A percentile compares a stretch with the other conserved stretches of the same genome.
These are phyloP conservation scores for Steatocranus sp. DNA, from an alignment of 2,797 vertebrate genomes.

Conservation along the genomic window DNA sequence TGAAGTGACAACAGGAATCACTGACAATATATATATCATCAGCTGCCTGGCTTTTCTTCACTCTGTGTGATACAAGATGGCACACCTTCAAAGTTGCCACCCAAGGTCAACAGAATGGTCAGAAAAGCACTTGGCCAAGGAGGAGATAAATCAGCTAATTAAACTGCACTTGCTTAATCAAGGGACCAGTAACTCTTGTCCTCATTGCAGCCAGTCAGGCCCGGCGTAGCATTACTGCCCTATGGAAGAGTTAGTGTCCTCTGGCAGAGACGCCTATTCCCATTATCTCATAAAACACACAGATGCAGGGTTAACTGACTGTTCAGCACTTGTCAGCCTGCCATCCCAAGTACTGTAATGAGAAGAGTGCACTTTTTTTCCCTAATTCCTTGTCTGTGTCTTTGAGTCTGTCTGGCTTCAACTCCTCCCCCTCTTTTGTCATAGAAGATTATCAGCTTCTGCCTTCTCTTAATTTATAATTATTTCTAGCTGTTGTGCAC, in stretches of 20 bases:
- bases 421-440: slow-evolving; percentile 32
- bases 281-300: slow-evolving; percentile 94
- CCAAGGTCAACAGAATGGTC: slow-evolving; percentile 85
- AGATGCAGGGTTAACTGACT: slow-evolving; percentile 99
- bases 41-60: not conserved
- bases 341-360: slow-evolving; percentile 81
- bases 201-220: slow-evolving; percentile 81
- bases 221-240: slow-evolving; percentile 83
- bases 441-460: slow-evolving; percentile 41
- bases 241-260: slow-evolving; percentile 87
- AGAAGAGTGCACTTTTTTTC: slow-evolving; percentile 68
- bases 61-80: not conserved
- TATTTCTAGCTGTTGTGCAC: slow-evolving; percentile 70
- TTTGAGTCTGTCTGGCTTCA: slow-evolving; percentile 56
- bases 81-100: slow-evolving; percentile 48
- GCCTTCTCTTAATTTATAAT: slow-evolving; percentile 84
- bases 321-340: slow-evolving; percentile 87
- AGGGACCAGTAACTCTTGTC: slow-evolving; percentile 72
- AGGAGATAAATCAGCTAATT: slow-evolving; percentile 98
- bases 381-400: not conserved
- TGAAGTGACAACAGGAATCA: not conserved
- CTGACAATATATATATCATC: not conserved
- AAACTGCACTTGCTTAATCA: slow-evolving; percentile 88
- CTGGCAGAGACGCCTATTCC: slow-evolving; percentile 69
- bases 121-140: slow-evolving; percentile 72